Base-by-base conservation (phyloP, 30 jellyfish, hydroid and myxozoan genomes). In the Calvadosia cruxmelitensis region DNA sequence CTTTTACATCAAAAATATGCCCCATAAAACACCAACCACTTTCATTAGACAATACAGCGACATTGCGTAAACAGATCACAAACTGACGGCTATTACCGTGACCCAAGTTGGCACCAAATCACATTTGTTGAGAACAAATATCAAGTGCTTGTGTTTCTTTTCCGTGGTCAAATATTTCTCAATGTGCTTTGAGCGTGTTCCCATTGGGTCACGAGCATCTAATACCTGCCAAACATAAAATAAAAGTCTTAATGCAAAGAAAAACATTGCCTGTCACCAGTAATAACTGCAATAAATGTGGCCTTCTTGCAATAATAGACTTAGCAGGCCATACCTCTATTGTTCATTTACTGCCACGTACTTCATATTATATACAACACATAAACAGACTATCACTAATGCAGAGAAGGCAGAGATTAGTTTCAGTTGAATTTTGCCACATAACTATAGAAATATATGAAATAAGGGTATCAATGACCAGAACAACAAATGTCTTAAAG, bases 171-270 rank as follows among this genome's bases (percentile, higher is more conserved):
- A 33, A 34, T 77, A 92, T 28, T 66, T 75, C 73, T 92, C 99
- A 30, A 92, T 92, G 64, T 92, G 96, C 28, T 63, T 83, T 49
- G 96, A 92, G 16, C 99, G 80, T 13, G 99, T 92, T 27, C 99
- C 99, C 93, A 68, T 78, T 1, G 99, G 99, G 80, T 92, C 99
- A 16, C 99, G 82, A 29, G 99, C 99, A 84, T 92, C 99, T 31
- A 92, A 79, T 2, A 91, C 99, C 95, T 91, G 62, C 3, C 0
- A 42, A 65, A 32, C 1, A 36, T 36, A 71, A 31, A 24, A 3
- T 10, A 0, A 10, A 73, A 0, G 10, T 42, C 10, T 5, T 42
- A 42, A 42, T 42, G n/a, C n/a, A n/a, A n/a, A n/a, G n/a, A n/a
- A n/a, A n/a, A n/a, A n/a, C n/a, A n/a, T n/a, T n/a, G n/a, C n/a